Base-by-base conservation (phyloP, 2,797 vertebrate species). In the Myotis vivesi region DNA sequence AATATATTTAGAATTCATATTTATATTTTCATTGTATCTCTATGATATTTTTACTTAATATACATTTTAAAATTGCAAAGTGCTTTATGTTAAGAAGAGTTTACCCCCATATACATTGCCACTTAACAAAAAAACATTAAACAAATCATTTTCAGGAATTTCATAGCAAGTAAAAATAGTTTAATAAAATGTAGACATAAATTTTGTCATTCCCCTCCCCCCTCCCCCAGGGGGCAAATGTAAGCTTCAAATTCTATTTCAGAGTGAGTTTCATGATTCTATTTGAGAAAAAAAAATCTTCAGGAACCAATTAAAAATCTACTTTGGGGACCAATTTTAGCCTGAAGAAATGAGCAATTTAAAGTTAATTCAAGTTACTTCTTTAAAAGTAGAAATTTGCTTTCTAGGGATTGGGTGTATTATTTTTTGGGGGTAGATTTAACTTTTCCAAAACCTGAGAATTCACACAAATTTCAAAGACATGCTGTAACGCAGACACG, bases 241-340 rank as follows among this genome's bases (percentile, higher is more conserved):
- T 62, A n/a, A 8, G 0, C 6, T 84, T 85, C 57, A 94, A 71
- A 89, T 91, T 96, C 41, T 51, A 89, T 89, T 87, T 91, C 30
- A 77, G 41, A 73, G n/a, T 92, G 36, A 81, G 7, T 89, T 87
- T 95, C 77, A 92, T 75, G 5, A 94, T 95, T 93, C 64, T 93
- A 38, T 89, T 81, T 87, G 33, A 73, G 64, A 5, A 33, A 49
- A 79, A 80, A 91, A 83, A 16, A 73, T 11, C 3, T 84, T 33
- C 20, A 84, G 41, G 62, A 95, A 79, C n/a, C 69, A 92, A 89
- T 90, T 94, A 95, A 95, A 97, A 95, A 64, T 49, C 13, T 64
- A 76, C 49, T 92, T 69, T 64, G 23, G 22, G 59, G n/a, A 87
- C 17, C 46, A 81, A 95, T 73, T 92, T n/a, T 69, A 93, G 62